Evolutionary conservation across 2,113 vertebrate species (phyloP).

Genomic region (Synchiropus splendidus): DNA sequence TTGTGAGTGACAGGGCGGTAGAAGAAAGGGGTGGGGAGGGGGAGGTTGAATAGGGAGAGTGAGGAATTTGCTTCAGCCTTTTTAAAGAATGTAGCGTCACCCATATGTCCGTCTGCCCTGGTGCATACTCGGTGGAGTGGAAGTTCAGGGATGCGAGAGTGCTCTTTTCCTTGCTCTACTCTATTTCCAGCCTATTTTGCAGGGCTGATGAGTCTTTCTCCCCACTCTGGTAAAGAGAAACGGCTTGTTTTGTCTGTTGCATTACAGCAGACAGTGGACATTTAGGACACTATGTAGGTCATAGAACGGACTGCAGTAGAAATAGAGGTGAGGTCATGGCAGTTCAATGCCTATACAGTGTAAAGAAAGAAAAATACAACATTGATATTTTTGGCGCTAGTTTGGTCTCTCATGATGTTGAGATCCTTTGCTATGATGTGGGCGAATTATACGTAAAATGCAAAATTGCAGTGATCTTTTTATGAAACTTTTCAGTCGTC

Average conservation of each 20-base stretch:
- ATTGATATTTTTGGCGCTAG: no score
- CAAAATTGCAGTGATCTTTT: no score
- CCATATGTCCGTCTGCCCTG: conserved; percentile 62
- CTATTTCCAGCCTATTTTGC: conserved; percentile 45
- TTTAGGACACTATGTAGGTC: conserved; percentile 52
- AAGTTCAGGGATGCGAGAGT: conserved; percentile 54
- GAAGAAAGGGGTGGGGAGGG: conserved; percentile 28
- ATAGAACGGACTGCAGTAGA: conserved; percentile 10
- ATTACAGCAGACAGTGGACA: conserved; percentile 48
- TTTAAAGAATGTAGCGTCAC: conserved; percentile 62
- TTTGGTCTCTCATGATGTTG: no score
- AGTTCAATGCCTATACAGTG: conserved; percentile 5
- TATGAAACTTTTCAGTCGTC: no score
- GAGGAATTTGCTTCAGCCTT: conserved; percentile 54
- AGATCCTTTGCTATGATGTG: background rate
- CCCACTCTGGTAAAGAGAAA: conserved; percentile 28
- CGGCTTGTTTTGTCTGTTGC: conserved; percentile 47
- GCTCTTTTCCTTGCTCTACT: conserved; percentile 24
- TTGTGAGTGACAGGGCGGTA: conserved; percentile 48
- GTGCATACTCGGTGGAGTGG: conserved; percentile 51
- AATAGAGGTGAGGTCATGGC: conserved; percentile 26
- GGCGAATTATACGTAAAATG: background rate
- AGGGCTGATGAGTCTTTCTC: conserved; percentile 30
- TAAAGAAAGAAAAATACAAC: conserved; percentile 14
- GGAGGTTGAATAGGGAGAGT: conserved; percentile 34